Conservation (phyloP, 2,797 vertebrate genomes). For the Pelochelys cantorii region DNA sequence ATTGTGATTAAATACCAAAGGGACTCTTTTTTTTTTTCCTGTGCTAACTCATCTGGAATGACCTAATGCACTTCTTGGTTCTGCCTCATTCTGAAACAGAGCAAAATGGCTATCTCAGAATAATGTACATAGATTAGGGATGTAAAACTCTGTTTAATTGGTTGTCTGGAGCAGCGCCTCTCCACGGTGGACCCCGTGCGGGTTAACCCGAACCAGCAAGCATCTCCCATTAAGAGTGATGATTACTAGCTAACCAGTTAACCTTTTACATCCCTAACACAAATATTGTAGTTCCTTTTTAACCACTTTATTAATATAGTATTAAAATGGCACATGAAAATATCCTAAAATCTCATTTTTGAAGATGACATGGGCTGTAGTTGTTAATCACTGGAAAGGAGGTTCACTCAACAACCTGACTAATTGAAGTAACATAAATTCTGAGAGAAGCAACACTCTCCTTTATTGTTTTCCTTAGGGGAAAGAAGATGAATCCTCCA, state of each 20-base stretch:
- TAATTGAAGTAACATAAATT: neutral
- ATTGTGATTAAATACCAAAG: conserved; percentile 29
- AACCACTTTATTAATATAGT: neutral
- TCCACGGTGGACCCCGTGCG: no score
- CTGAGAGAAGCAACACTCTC: neutral
- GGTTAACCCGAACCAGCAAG: no score
- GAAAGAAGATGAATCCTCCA: neutral
- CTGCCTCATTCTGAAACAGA: neutral
- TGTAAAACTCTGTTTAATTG: no score
- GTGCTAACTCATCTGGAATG: neutral
- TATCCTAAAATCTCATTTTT: neutral
- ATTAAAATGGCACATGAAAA: neutral
- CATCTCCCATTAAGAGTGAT: no score
- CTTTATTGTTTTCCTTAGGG: neutral
- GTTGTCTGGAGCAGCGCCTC: no score
- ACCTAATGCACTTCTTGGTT: neutral
- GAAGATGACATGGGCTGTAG: neutral
- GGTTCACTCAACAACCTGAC: neutral
- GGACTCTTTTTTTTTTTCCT: neutral
- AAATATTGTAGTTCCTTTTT: no score
- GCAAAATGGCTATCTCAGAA: neutral
- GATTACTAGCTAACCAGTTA: no score
- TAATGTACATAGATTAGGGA: no score
- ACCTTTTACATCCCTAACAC: no score
- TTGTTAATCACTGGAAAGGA: neutral